Conservation (phyloP, 2,888 invertebrate genomes). For the Tridacna gigas region DNA sequence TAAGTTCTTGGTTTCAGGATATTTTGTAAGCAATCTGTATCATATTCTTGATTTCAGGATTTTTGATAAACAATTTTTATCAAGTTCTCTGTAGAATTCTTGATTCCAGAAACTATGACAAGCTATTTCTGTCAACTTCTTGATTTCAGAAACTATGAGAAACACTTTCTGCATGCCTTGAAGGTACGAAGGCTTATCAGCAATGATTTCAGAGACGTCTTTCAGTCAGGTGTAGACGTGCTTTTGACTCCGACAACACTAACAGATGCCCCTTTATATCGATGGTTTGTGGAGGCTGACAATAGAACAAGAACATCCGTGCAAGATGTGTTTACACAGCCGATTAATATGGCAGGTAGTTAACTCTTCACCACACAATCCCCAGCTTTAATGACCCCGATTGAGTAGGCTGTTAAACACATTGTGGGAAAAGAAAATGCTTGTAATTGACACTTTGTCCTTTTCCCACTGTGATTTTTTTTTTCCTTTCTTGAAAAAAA, state of each 20-base stretch:
- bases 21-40: too few relatives aligned
- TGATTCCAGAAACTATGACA: not conserved
- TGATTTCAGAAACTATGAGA: constrained; percentile 91
- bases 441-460: not conserved
- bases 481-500: too few relatives aligned
- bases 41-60: too few relatives aligned
- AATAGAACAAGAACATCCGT: constrained; percentile 94
- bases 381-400: too few relatives aligned
- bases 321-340: constrained; percentile 97
- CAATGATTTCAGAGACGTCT: constrained; percentile 93
- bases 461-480: not conserved
- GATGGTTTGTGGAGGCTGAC: constrained; percentile 91
- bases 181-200: constrained; percentile 94
- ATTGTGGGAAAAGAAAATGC: not conserved
- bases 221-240: constrained; percentile 90
- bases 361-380: too few relatives aligned
- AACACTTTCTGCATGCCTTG: constrained; percentile 95
- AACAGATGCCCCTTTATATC: constrained; percentile 92
- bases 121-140: not conserved
- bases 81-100: too few relatives aligned
- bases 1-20: too few relatives aligned
- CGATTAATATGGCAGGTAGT: constrained; percentile 97
- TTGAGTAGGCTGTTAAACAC: not conserved
- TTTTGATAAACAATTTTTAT: too few relatives aligned
- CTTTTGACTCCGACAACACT: constrained; percentile 96